A percentile compares a stretch with the other conserved stretches of the same genome.
Conservation (phyloP, 2,888 invertebrate genomes). For the Oligia fasciuncula region DNA sequence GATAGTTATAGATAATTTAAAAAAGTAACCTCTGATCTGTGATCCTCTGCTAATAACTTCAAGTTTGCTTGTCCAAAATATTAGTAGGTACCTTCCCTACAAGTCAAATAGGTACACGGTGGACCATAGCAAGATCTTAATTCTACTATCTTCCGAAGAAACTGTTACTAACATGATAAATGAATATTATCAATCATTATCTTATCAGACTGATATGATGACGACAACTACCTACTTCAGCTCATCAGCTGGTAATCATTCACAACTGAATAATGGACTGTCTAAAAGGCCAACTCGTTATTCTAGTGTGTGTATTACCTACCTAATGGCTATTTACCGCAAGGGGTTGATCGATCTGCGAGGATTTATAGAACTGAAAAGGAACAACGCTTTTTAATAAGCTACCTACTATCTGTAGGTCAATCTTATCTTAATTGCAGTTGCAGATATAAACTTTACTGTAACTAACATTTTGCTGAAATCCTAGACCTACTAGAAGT, state of each 20-base stretch:
- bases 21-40: not conserved
- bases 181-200: constrained; percentile 25
- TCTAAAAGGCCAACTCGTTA: not conserved
- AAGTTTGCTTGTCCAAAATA: constrained; percentile 7
- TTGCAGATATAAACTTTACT: not conserved
- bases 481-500: not conserved
- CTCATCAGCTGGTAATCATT: not conserved
- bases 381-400: too few relatives aligned
- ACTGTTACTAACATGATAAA: constrained; percentile 10
- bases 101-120: not conserved
- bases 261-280: too few relatives aligned
- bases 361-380: not conserved
- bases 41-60: not conserved
- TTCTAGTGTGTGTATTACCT: not conserved
- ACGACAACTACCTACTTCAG: not conserved
- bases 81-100: not conserved
- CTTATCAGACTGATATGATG: constrained; percentile 16
- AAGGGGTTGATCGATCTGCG: not conserved
- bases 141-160: constrained; percentile 1
- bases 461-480: not conserved
- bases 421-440: not conserved
- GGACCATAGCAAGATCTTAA: constrained; percentile 13
- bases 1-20: not conserved
- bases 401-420: not conserved
- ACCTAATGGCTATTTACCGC: not conserved